phyloP scores from a whole-genome alignment of 2,113 vertebrate genomes.

The Otis tarda region DNA sequence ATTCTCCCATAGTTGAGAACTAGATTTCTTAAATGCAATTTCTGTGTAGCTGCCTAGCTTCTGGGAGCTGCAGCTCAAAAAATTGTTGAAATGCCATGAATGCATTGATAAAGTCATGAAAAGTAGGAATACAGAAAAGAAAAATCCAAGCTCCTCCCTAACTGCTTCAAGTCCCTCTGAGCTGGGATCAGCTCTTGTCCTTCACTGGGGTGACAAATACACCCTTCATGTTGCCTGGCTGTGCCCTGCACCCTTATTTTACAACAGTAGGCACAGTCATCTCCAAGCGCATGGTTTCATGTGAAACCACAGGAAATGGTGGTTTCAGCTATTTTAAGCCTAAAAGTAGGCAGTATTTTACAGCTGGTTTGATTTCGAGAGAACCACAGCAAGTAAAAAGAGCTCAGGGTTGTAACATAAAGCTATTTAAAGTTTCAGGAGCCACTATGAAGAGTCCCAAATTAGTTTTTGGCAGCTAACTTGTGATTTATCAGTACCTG shows the following conservation, averaged over 20 bases:
- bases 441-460: neutral
- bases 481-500: neutral
- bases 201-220: neutral
- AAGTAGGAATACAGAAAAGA: neutral
- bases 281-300: neutral
- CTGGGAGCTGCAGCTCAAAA: neutral
- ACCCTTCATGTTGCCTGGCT: neutral
- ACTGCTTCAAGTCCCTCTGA: neutral
- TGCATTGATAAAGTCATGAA: neutral
- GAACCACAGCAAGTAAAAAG: neutral
- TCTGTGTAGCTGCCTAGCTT: neutral
- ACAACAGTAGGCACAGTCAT: neutral
- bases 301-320: conserved; percentile 19
- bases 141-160: neutral
- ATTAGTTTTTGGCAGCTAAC: neutral
- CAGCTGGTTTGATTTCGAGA: conserved; percentile 5
- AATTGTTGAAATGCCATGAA: neutral
- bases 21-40: neutral
- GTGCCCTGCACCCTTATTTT: neutral
- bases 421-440: neutral
- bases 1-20: neutral
- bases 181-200: neutral
- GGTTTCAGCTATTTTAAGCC: conserved; percentile 33
- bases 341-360: neutral
- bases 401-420: neutral